Evolutionary conservation across 2,888 invertebrate species (phyloP), one percentile per base, ranked within the genome.

Genomic region (Amphipyra berbera): DNA sequence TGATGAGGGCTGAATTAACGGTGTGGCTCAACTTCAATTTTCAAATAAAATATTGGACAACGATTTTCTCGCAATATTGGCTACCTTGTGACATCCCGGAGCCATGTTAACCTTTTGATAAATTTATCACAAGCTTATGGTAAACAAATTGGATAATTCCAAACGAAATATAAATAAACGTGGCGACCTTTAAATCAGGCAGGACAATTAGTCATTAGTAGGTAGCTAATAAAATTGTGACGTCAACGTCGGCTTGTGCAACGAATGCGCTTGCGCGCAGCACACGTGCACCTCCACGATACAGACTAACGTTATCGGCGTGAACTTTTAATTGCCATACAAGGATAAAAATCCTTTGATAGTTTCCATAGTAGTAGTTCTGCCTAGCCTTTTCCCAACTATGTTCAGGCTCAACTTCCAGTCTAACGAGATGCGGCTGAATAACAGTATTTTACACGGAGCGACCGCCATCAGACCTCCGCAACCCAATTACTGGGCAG

Each of bases 141-240:
- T 21, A 37, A 9, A 37, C 9, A 37, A 30, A 30, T 30, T 10
- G 1, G 4, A 10, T 58, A 54, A 52, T 62, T 7, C 21, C 37
- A n/a, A 37, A 33, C 30, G 27, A 13, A 42, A 27, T 13, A 58
- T 35, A 58, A 55, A 58, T 38, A 56, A 48, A 67, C 27, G 27
- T 40, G 10, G 7, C n/a, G 58, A 64, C 55, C 78, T 78, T 72
- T 66, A 54, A 75, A 72, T 58, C 37, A 72, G 52, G 14, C 44
- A 41, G 57, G 61, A 47, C 59, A 77, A 73, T 72, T 64, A 68
- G n/a, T 41, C 55, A 66, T 73, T 73, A 73, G 50, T 61, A 45
- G 42, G 61, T 49, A 58, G 37, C 10, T 58, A 53, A 41, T 57
- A 61, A 41, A 60, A 27, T 49, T 27, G 57, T 63, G 70, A 70